Conservation (phyloP, 2,797 vertebrate species). For the Falco novaeseelandiae region DNA sequence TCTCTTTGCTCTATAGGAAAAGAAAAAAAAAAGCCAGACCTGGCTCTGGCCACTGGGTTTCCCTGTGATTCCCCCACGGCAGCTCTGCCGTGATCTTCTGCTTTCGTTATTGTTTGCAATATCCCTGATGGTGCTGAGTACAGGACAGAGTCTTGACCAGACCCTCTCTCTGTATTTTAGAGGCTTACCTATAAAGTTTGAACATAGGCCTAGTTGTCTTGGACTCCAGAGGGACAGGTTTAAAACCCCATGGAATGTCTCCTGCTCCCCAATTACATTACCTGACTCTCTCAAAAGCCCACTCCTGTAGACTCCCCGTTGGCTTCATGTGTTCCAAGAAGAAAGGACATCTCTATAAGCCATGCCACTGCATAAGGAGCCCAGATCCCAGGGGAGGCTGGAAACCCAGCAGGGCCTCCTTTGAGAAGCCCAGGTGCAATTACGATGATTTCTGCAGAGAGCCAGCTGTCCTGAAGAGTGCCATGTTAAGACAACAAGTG, state of each 20-base stretch:
- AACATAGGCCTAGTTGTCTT: not conserved
- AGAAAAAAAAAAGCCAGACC: rapidly evolving
- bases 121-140: not conserved
- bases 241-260: not conserved
- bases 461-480: not conserved
- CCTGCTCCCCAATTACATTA: not conserved
- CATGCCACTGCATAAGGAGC: not conserved
- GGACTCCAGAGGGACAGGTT: not conserved
- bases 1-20: not conserved
- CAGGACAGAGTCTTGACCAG: not conserved
- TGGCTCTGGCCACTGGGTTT: not conserved
- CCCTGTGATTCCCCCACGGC: not conserved
- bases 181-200: not conserved
- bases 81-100: not conserved
- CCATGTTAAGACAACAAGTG: not conserved
- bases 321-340: not conserved
- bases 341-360: not conserved
- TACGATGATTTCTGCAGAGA: not conserved
- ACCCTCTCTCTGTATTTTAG: not conserved
- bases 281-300: not conserved
- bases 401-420: not conserved
- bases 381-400: not conserved
- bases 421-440: not conserved
- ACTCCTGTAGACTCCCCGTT: not conserved
- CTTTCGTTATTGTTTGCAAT: not conserved